Base-by-base conservation (phyloP, 2,888 invertebrate species). In the Mesorhabditis sp. region DNA sequence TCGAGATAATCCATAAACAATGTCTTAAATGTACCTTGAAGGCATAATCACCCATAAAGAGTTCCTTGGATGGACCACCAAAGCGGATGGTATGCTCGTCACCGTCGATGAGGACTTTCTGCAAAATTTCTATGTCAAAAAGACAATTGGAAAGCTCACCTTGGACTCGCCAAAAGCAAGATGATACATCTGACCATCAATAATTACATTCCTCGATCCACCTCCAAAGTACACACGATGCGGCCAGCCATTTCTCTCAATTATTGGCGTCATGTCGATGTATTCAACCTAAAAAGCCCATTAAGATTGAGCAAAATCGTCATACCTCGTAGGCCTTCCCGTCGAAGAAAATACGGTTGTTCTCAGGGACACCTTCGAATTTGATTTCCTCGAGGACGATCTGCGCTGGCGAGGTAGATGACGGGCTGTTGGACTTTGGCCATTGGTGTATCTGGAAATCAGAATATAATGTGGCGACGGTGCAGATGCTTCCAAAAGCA, bases 41-140 rank as follows among this genome's bases (percentile, higher is more conserved):
- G 89, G 93, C 92, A 73, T 91, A 89, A 6, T 92, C 92, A 86
- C 97, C 93, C 66, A 98, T 91, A 82, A 91, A 93, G 50, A 97
- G 88, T 84, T 96, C 95, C 68, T 94, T 90, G 0, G 94, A 93
- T 0, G 95, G 95, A 10, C 93, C 93, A 15, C 96, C 96, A 78
- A 95, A 91, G 78, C 92, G 90, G 58, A 96, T 91, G 73, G 91
- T 90, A 76, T 88, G 87, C 58, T 82, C 76, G 67, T 82, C 81
- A 66, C 87, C 87, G 68, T 88, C 86, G 65, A 88, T 86, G n/a
- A 72, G 70, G n/a, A 87, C 73, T 13, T 70, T 70, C 68, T 50
- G 28, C 28, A 50, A 50, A 50, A 50, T 13, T 50, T 50, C 7
- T 50, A 50, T 13, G n/a, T 50, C 58, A 13, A 50, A 10, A 50